Evolutionary conservation across 1,140 invertebrate genomes (phyloP), one percentile per base, ranked within the genome.

Genomic region (Melitaea cinxia): DNA sequence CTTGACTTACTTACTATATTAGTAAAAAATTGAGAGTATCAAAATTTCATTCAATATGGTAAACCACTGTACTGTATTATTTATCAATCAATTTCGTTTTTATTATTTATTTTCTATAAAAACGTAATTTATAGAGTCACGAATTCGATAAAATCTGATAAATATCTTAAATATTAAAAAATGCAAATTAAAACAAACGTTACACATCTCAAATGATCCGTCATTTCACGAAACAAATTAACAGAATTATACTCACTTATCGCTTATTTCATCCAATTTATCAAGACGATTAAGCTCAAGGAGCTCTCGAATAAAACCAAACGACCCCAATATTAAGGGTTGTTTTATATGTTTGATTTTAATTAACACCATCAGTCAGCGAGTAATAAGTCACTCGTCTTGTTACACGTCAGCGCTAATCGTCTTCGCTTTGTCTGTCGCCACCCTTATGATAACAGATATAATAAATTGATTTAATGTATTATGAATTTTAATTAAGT

Each of bases 281-380:
- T 66, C 64, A 59, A 60, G 26, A 55, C 24, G 35, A 66, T 66
- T 66, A 47, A 60, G 47, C 30, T 33, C 64, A 28, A 6, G 15
- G 17, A 52, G 54, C 64, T 56, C 53, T 68, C 70, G 56, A n/a
- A 49, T 56, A 49, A 56, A 55, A 56, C 54, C 42, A 28, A 55
- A 42, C 5, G 21, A 50, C 67, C 56, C 67, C 35, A 15, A 33
- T 33, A 60, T 50, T 57, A 57, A 62, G 65, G 74, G 78, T 53
- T 68, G 53, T 72, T 69, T 68, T 72, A 79, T 78, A 75, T 87
- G 84, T 87, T 86, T 87, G 84, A 82, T 83, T 83, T 85, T 87
- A 87, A 87, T 87, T 87, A 87, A 83, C 77, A 72, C 26, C 49
- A 68, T 73, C 70, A 75, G 39, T 58, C 56, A 58, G 14, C 24